phyloP scores from a whole-genome alignment of 2,797 vertebrate species.

The Hephaestus fuliginosus region DNA sequence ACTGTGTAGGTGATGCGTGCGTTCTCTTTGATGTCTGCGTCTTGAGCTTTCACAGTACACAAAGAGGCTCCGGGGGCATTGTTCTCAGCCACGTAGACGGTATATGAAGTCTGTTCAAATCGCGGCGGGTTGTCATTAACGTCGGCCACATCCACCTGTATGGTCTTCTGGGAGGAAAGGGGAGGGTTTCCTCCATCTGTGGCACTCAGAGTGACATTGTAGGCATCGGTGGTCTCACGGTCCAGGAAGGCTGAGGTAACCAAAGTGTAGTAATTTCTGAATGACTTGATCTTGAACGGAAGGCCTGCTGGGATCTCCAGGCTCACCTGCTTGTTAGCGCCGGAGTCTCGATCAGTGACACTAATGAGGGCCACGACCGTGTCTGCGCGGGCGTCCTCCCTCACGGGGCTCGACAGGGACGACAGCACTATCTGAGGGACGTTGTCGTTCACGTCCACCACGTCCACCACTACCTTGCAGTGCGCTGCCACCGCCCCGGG shows the following conservation, averaged over 20 bases:
- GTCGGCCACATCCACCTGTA: constrained; percentile 94
- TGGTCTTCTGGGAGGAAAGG: constrained; percentile 93
- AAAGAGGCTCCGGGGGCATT: constrained; percentile 91
- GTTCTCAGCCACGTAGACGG: constrained; percentile 95
- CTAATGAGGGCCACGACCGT: constrained; percentile 97
- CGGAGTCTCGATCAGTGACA: constrained; percentile 95
- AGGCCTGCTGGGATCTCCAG: constrained; percentile 90
- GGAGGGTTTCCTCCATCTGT: constrained; percentile 92
- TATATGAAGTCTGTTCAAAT: constrained; percentile 94
- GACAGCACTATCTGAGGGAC: constrained; percentile 94
- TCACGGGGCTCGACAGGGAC: constrained; percentile 93
- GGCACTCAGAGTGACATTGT: constrained; percentile 96
- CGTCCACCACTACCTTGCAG: constrained; percentile 96
- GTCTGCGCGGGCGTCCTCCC: constrained; percentile 92
- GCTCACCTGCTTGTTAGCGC: constrained; percentile 92
- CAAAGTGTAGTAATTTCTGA: constrained; percentile 97
- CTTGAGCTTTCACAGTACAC: constrained; percentile 93
- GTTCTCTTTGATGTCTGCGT: constrained; percentile 93
- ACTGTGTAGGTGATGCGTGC: constrained; percentile 95
- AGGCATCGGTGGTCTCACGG: constrained; percentile 92
- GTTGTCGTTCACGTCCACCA: constrained; percentile 97
- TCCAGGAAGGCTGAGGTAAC: constrained; percentile 95
- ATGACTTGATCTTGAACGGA: constrained; percentile 95
- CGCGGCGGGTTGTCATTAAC: constrained; percentile 96
- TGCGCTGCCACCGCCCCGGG: constrained; percentile 94